Conservation (phyloP, 2,113 vertebrate species). For the Ceuthmochares aereus region DNA sequence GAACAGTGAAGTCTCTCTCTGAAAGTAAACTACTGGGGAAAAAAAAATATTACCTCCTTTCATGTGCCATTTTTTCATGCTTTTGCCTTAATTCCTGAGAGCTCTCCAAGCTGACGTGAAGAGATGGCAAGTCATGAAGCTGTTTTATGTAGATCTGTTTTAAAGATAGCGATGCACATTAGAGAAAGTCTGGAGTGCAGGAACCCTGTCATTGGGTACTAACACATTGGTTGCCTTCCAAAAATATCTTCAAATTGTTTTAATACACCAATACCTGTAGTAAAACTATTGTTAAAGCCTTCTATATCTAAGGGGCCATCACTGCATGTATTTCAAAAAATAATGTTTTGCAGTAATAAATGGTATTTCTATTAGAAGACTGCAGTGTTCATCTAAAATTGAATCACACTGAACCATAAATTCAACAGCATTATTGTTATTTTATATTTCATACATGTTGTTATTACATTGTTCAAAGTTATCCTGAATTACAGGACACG, state of each 20-base stretch:
- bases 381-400: not conserved
- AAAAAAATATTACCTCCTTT: slow-evolving; percentile 73
- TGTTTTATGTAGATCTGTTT: slow-evolving; percentile 87
- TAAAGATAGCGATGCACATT: not conserved
- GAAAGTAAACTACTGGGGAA: not conserved
- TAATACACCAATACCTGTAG: not conserved
- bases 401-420: not conserved
- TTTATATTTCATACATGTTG: not conserved
- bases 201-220: not conserved
- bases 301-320: not conserved
- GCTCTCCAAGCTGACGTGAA: slow-evolving; percentile 82
- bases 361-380: not conserved
- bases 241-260: not conserved
- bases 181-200: not conserved
- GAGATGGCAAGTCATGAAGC: slow-evolving; percentile 84
- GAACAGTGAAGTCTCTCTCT: not conserved
- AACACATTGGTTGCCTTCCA: not conserved
- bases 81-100: slow-evolving; percentile 74
- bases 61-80: slow-evolving; percentile 19
- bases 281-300: not conserved
- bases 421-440: not conserved
- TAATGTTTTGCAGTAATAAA: not conserved
- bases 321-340: not conserved
- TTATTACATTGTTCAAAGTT: not conserved
- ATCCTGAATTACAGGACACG: not conserved